Evolutionary conservation across 2,888 invertebrate species (phyloP), one percentile per base, ranked within the genome.

Genomic region (Muscina levida): DNA sequence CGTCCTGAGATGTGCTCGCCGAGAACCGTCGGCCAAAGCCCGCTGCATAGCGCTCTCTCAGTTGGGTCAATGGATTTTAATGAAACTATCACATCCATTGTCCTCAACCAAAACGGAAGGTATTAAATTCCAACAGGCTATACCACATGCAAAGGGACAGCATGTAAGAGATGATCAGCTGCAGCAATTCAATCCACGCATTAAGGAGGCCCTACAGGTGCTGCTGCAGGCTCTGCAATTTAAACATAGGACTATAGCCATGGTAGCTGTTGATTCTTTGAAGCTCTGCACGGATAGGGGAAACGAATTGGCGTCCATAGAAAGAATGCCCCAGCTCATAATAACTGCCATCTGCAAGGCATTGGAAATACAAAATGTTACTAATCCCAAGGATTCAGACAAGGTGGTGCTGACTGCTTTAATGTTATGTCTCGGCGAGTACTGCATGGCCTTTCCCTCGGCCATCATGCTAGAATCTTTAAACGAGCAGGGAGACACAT

Each of bases 381-480:
- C 86, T 13, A 89, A 88, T 84, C 90, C 90, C 1, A 89, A 88
- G 74, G 90, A 91, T 72, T 86, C 88, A 0, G 91, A 91, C 70
- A 91, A 91, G 79, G 86, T 88, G 44, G 88, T 90, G 26, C 82
- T 91, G 1, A 90, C 89, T 37, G 95, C 97, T 0, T 92, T 98
- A 84, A 93, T 98, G 86, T 93, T 98, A 73, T 97, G 97, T 88
- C 92, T 98, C 79, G 97, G 97, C 0, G 98, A 98, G 91, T 98
- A 97, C 94, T 97, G 97, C 72, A 97, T 98, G 93, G 93, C 95
- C 62, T 93, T 98, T 84, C 95, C 95, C 0, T 93, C 93, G 0
- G 86, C 90, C n/a, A 91, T 93, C 66, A 91, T 95, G 83, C 89
- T 95, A 87, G 91, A 87, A 31, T 85, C 88, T 0, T 77, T 86